Evolutionary conservation across 1,140 invertebrate genomes (phyloP).

Genomic region (Ylistrum balloti): DNA sequence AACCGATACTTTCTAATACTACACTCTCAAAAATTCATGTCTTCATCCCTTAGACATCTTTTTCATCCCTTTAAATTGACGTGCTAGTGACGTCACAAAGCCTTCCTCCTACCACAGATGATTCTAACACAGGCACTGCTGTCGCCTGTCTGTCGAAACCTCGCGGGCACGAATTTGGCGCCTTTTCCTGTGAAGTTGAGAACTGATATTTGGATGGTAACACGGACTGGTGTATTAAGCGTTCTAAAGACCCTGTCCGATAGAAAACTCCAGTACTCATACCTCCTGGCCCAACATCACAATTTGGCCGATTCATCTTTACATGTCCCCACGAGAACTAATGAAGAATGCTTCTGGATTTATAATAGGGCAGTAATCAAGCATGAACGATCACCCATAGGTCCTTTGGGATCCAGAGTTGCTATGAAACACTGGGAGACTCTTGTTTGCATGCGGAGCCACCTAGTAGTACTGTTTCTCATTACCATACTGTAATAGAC

Average conservation of each 20-base stretch:
- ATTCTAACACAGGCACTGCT: neutral
- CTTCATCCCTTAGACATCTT: neutral
- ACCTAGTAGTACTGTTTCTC: neutral
- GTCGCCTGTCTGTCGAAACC: neutral
- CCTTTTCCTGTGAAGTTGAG: conserved; percentile 32
- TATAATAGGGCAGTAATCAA: conserved; percentile 28
- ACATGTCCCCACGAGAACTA: conserved; percentile 16
- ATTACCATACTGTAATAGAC: conserved; percentile 34
- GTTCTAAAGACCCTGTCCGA: neutral
- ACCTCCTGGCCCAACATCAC: neutral
- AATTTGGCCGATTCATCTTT: conserved; percentile 34
- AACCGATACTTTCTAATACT: neutral
- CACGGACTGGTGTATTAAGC: neutral
- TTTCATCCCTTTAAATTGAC: neutral
- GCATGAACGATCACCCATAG: neutral
- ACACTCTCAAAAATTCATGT: neutral
- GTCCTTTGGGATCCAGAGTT: neutral
- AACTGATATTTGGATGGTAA: neutral
- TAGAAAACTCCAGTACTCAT: neutral
- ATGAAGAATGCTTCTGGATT: conserved; percentile 23
- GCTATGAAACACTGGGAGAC: neutral
- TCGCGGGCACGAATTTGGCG: conserved; percentile 10
- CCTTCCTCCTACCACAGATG: neutral
- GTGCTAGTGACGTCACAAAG: neutral
- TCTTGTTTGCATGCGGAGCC: neutral